Evolutionary conservation across 2,797 vertebrate genomes (phyloP), one percentile per base, ranked within the genome.

Genomic region (Etheostoma nigrum): DNA sequence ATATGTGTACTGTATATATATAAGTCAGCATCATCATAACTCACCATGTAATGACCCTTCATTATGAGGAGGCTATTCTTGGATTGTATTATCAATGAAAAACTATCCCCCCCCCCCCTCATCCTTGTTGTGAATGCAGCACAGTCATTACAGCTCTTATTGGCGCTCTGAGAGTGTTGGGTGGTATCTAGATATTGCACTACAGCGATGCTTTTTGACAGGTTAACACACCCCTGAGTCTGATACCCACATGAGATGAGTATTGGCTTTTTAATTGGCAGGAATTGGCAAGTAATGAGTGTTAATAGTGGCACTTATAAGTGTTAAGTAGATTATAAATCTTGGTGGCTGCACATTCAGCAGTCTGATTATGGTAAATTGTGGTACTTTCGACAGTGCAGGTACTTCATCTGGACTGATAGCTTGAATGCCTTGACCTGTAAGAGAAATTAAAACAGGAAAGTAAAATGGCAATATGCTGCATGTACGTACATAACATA

Each of bases 71-170:
- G 52, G 15, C 13, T 63, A 36, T 74, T 78, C 44, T 30, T 47
- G 30, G 36, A 33, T 14, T 33, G 12, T 72, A 10, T 79, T 81
- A 73, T 87, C 81, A 89, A 91, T 86, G 83, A 83, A 59, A 64
- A 78, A 51, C 18, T 25, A 6, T 36, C 23, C 71, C 72, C 71
- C 63, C 63, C 4, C 57, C 14, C 40, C 30, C 40, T 53, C 14
- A n/a, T 4, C 49, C 30, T 55, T 72, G 13, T 67, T 67, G 47
- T 83, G 70, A 74, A 66, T 67, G 77, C 78, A 72, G 58, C 59
- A 15, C 69, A 27, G 59, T 66, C 66, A 72, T 81, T 62, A 65
- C 7, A 25, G 71, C 21, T 78, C 53, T 48, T 67, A 61, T 66
- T 69, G 62, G 63, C 55, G 51, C 70, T 62, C 14, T n/a, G 67